Evolutionary conservation across 1,140 invertebrate genomes (phyloP), one percentile per base, ranked within the genome.

Genomic region (Zaprionus tsacasi): DNA sequence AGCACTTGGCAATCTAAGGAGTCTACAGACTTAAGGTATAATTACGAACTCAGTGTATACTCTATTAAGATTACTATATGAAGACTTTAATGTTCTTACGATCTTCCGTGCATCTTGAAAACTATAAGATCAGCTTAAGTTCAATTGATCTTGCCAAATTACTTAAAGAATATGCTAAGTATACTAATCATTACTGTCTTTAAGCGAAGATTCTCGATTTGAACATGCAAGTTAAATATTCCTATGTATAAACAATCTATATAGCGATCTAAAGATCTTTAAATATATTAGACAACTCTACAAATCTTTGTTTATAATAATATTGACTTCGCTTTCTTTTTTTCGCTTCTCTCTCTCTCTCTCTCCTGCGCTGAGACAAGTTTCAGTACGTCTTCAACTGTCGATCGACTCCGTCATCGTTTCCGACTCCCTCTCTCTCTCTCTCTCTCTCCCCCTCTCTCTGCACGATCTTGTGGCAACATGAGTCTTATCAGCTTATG

Each of bases 401-500:
- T 55, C 36, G 43, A 56, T 54, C 21, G 17, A 10, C n/a, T 0
- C 6, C 40, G 40, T 45, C 40, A 45, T 45, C 7, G 40, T 45
- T 12, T 50, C 17, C 17, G 17, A 30, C 58, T 43, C 45, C 52
- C 5, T 1, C 50, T 25, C 36, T 27, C 50, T 33, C 21, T 55
- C 48, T 52, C 45, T 61, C n/a, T 1, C 2, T 15, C 17, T 11
- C 17, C 5, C 17, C 11, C 15, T 40, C 35, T 55, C 38, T 54
- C 17, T 77, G 67, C 54, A 58, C 38, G 35, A 27, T 38, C 71
- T 21, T 21, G 21, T 40, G 48, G 27, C 30, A 58, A 67, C 71
- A 64, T 76, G 70, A 74, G 80, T 88, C 80, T 87, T 88, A 88
- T 83, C 83, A 88, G 83, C 85, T 88, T 88, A 88, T 72, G 82